Evolutionary conservation across 2,797 vertebrate species (phyloP).

Genomic region (Ceyx erithaca): DNA sequence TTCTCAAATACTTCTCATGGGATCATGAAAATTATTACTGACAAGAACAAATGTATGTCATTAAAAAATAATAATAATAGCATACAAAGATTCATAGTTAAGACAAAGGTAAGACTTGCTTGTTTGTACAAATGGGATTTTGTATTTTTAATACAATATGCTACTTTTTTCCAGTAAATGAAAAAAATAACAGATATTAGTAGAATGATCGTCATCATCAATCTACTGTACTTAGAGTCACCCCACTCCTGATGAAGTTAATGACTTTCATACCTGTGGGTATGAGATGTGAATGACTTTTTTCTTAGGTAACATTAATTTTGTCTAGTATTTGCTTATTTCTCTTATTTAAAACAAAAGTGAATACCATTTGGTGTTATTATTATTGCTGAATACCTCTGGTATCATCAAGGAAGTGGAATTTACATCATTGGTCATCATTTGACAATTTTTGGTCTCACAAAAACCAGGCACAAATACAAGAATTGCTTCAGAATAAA

Average conservation of each 20-base stretch:
- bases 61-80: not conserved
- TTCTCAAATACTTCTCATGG: not conserved
- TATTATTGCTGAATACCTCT: not conserved
- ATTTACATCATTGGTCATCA: not conserved
- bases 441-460: not conserved
- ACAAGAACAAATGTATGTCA: not conserved
- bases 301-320: not conserved
- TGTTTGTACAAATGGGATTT: conserved; percentile 2
- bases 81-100: not conserved
- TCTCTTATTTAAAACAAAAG: not conserved
- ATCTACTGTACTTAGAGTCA: not conserved
- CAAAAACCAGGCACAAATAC: not conserved
- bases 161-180: not conserved
- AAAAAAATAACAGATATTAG: not conserved
- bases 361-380: not conserved
- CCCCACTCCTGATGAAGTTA: not conserved
- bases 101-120: not conserved
- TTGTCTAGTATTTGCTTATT: not conserved
- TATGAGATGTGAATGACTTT: not conserved
- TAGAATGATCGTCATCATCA: not conserved
- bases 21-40: not conserved
- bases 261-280: not conserved
- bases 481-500: not conserved
- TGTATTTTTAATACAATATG: conserved; percentile 9
- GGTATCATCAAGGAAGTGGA: not conserved